Conservation (phyloP, 2,797 vertebrate genomes). For the Sebastes cheni region DNA sequence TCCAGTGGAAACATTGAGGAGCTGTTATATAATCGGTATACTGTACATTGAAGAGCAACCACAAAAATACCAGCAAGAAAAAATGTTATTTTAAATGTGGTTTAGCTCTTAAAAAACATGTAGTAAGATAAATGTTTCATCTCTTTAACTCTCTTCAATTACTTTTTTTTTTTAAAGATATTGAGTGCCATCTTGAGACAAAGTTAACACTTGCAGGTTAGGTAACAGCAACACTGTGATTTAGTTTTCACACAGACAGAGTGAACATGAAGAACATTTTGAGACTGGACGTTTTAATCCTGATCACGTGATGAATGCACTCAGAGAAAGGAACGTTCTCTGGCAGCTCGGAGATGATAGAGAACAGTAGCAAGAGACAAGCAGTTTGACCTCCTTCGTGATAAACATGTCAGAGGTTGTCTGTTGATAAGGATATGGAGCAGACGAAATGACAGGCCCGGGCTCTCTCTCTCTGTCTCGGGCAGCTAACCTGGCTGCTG, state of each 20-base stretch:
- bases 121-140: background rate
- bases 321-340: background rate
- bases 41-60: background rate
- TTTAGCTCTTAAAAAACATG: too few species aligned
- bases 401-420: slow-evolving; percentile 64
- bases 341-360: slow-evolving; percentile 1
- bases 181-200: background rate
- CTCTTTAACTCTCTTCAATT: background rate
- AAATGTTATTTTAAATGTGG: background rate
- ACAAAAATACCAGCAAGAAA: slow-evolving; percentile 16
- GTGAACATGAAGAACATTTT: background rate
- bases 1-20: slow-evolving; percentile 3
- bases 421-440: slow-evolving; percentile 48
- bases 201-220: background rate
- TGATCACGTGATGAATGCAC: background rate
- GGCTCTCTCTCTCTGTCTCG: background rate
- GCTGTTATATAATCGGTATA: background rate
- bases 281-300: background rate
- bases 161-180: background rate
- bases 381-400: slow-evolving; percentile 60
- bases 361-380: slow-evolving; percentile 59
- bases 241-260: background rate
- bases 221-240: background rate
- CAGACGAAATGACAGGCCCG: slow-evolving; percentile 1
- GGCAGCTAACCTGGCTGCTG: slow-evolving; percentile 14